Conservation (phyloP, 2,888 invertebrate species). For the Temnothorax unifasciatus region DNA sequence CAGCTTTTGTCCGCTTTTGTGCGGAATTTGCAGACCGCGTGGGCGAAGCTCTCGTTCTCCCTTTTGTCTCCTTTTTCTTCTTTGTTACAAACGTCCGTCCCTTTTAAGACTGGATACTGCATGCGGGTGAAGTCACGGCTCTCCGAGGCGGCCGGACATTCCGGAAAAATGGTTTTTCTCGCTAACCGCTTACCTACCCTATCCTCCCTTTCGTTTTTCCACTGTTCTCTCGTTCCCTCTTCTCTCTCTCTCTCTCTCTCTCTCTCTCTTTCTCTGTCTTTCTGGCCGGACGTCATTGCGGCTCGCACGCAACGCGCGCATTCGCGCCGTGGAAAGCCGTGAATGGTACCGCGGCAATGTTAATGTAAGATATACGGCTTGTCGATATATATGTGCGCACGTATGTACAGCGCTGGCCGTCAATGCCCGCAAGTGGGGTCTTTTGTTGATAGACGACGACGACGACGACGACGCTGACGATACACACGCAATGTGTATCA, state of each 20-base stretch:
- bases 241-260: not conserved
- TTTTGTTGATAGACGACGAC: slow-evolving; percentile 58
- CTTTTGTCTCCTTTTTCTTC: not conserved
- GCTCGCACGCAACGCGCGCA: slow-evolving; percentile 38
- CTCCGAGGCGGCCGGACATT: not conserved
- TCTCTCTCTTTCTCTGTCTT: not conserved
- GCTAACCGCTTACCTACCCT: slow-evolving; percentile 10
- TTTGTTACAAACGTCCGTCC: not conserved
- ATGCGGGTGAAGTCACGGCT: slow-evolving; percentile 8
- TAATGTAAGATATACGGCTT: slow-evolving; percentile 44
- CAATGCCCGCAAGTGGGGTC: slow-evolving; percentile 45
- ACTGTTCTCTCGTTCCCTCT: not conserved
- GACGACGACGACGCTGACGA: slow-evolving; percentile 16
- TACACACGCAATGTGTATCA: slow-evolving; percentile 17
- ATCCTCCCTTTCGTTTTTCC: not conserved
- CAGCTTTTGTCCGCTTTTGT: slow-evolving; percentile 31
- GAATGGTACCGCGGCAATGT: slow-evolving; percentile 60
- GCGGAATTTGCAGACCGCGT: not conserved
- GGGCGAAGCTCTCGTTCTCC: not conserved
- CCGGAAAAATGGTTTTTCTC: slow-evolving; percentile 14
- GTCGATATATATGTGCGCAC: not conserved
- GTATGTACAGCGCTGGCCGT: slow-evolving; percentile 6
- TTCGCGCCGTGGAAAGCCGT: slow-evolving; percentile 62
- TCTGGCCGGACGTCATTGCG: slow-evolving; percentile 10
- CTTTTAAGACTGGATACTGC: not conserved